A percentile compares a stretch with the other conserved stretches of the same genome.
These are phyloP conservation scores for Hoplias malabaricus DNA, from an alignment of 2,113 vertebrate species.

Conservation along the genomic window DNA sequence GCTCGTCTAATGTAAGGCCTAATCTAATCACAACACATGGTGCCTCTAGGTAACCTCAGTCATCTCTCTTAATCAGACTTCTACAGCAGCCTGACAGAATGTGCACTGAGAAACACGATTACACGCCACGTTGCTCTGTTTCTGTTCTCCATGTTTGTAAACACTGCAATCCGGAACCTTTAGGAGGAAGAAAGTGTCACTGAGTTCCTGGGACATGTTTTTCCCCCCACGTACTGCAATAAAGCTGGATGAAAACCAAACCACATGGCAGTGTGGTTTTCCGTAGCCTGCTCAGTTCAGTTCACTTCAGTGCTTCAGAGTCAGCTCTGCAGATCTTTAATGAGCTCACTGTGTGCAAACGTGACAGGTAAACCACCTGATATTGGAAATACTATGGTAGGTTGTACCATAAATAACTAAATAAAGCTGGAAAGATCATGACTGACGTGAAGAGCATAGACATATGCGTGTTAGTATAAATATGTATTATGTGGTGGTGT, in stretches of 20 bases:
- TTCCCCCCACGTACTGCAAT: not conserved
- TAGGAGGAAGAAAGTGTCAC: not conserved
- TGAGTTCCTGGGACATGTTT: not conserved
- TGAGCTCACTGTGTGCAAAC: too few relatives aligned
- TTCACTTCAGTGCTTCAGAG: not conserved
- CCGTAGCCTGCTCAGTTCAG: not conserved
- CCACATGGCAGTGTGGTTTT: not conserved
- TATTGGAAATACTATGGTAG: too few relatives aligned
- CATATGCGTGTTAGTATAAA: too few relatives aligned
- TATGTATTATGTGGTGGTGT: too few relatives aligned
- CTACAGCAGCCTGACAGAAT: not conserved
- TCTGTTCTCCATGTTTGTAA: not conserved
- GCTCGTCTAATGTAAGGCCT: not conserved
- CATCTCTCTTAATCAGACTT: not conserved
- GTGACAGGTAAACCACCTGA: too few relatives aligned
- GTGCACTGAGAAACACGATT: not conserved
- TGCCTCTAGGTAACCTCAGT: not conserved
- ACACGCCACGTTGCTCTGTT: not conserved
- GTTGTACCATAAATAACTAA: too few relatives aligned
- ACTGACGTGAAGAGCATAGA: too few relatives aligned
- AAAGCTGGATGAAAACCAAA: slow-evolving; percentile 1
- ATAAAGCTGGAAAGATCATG: too few relatives aligned
- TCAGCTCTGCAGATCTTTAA: too few relatives aligned
- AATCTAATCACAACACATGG: not conserved
- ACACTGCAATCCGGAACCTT: not conserved